Percentiles rank a stretch among this genome's conserved stretches.
phyloP scores from a whole-genome alignment of 2,113 vertebrate genomes.

The Solea solea region DNA sequence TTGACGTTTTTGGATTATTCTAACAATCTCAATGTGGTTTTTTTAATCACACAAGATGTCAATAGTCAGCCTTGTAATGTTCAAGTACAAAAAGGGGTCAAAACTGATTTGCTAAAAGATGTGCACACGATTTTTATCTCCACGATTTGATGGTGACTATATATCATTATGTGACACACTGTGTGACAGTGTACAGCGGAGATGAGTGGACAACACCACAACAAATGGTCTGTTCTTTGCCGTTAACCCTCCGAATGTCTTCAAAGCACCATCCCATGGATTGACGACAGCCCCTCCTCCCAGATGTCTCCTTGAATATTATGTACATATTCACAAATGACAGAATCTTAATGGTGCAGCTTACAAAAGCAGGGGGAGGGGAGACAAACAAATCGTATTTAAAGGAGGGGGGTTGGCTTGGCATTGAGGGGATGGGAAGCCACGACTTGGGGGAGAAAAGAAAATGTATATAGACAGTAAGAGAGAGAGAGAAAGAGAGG shows the following conservation, averaged over 20 bases:
- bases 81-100: background rate
- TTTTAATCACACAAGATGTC: background rate
- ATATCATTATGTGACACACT: slow-evolving; percentile 11
- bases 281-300: slow-evolving; percentile 5
- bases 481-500: slow-evolving; percentile 36
- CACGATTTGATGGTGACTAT: background rate
- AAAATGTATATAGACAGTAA: slow-evolving; percentile 51
- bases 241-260: slow-evolving; percentile 22
- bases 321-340: slow-evolving; percentile 40
- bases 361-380: slow-evolving; percentile 42
- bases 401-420: slow-evolving; percentile 44
- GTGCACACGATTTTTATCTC: background rate
- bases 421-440: slow-evolving; percentile 44
- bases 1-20: no score
- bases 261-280: slow-evolving; percentile 17
- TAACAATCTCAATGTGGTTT: no score
- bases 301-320: slow-evolving; percentile 28
- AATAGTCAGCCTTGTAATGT: background rate
- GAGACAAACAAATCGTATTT: slow-evolving; percentile 44
- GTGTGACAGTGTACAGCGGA: slow-evolving; percentile 2
- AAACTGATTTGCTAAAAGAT: background rate
- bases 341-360: slow-evolving; percentile 37
- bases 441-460: slow-evolving; percentile 42
- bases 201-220: slow-evolving; percentile 8
- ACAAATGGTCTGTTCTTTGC: slow-evolving; percentile 22